Base-by-base conservation (phyloP, 2,797 vertebrate species). In the Hyperoplus lanceolatus region DNA sequence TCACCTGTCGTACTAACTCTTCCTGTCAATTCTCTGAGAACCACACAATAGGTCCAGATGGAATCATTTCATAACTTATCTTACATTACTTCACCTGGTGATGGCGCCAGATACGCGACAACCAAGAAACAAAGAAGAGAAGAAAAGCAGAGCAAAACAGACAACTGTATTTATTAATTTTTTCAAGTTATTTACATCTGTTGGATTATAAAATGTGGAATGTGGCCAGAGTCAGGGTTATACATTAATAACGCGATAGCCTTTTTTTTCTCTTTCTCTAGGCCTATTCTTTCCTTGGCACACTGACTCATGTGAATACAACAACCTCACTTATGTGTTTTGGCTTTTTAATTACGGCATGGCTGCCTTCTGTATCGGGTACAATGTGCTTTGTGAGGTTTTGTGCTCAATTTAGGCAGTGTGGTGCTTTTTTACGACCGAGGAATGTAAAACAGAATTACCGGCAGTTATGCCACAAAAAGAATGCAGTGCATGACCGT, bases 331-430 rank as follows among this genome's bases (percentile, higher is more conserved):
- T 36, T 73, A 53, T 67, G 50, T 63, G 38, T 75, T 70, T 60
- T 79, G 60, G 72, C 67, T 55, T 76, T 79, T 80, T 65, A 76
- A 71, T 80, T 83, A 72, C 76, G 84, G 87, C 87, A 83, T 66
- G 81, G 70, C 83, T 85, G 88, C 48, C 56, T 48, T 73, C 43
- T 74, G 59, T 73, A 51, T 84, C 70, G 4, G 76, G 68, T 68
- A 66, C 48, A 70, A 77, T 88, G 88, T 93, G 92, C 88, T 90
- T 81, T 55, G 84, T 89, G 89, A 85, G 29, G 71, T 74, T 88
- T 87, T 90, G 90, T 93, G 92, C 89, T 93, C 79, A 88, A 87
- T 86, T 83, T 90, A 80, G 92, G 91, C 94, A 94, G 93, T 93
- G 89, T 79, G 87, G 89, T 57, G 90, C 90, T 91, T 81, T 87